Evolutionary conservation across 2,888 invertebrate genomes (phyloP).

Genomic region (Perdita meconis): DNA sequence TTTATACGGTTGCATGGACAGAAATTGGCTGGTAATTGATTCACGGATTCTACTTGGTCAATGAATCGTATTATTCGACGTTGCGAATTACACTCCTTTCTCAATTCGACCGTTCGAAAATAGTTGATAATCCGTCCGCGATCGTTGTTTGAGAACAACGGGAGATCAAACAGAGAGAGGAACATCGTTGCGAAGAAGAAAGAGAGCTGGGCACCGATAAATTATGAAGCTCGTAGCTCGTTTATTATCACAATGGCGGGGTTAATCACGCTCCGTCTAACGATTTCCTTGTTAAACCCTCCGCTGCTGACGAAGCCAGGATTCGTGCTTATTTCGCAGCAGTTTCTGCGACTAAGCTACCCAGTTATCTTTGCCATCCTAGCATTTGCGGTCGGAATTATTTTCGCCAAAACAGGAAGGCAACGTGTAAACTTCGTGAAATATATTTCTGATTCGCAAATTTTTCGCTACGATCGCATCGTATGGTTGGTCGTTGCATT

Average conservation of each 20-base stretch:
- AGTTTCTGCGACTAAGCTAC: slow-evolving; percentile 11
- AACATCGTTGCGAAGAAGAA: slow-evolving; percentile 36
- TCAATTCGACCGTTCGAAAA: too few species aligned
- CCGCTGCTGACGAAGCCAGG: slow-evolving; percentile 46
- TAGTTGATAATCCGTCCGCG: too few species aligned
- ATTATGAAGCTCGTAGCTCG: slow-evolving; percentile 58
- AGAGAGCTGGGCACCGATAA: slow-evolving; percentile 56
- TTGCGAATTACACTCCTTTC: too few species aligned
- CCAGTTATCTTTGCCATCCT: slow-evolving; percentile 1
- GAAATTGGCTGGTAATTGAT: too few species aligned
- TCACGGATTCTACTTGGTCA: too few species aligned
- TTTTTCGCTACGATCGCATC: too few species aligned
- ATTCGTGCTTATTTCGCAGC: slow-evolving; percentile 43
- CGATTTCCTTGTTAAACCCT: slow-evolving; percentile 63
- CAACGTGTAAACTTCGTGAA: background rate
- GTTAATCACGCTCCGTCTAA: slow-evolving; percentile 65
- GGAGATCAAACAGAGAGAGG: slow-evolving; percentile 15
- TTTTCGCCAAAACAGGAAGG: background rate
- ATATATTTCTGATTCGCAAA: background rate
- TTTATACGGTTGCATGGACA: too few species aligned
- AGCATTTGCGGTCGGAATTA: background rate
- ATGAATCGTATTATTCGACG: too few species aligned
- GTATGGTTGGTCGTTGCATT: too few species aligned
- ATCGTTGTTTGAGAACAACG: too few species aligned
- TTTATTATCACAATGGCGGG: slow-evolving; percentile 63